Conservation (phyloP, 2,113 vertebrate genomes). For the Gobio gobio region DNA sequence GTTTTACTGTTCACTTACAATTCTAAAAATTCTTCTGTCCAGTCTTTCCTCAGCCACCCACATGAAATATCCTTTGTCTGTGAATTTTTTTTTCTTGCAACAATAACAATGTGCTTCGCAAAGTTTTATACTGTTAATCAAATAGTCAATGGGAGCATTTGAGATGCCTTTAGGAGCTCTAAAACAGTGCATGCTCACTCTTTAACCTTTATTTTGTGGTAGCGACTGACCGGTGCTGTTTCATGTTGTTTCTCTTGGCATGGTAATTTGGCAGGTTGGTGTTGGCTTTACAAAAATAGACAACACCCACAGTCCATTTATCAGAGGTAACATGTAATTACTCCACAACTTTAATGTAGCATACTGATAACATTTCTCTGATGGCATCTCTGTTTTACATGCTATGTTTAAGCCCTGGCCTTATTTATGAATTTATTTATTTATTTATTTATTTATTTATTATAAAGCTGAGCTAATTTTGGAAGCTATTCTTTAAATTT, state of each 20-base stretch:
- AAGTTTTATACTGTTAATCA: slow-evolving; percentile 61
- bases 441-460: neutral
- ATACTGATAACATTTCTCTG: slow-evolving; percentile 60
- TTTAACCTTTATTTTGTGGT: slow-evolving; percentile 59
- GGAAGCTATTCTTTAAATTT: slow-evolving; percentile 71
- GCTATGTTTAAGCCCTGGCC: slow-evolving; percentile 41
- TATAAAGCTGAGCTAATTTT: slow-evolving; percentile 42
- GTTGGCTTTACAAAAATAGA: slow-evolving; percentile 68
- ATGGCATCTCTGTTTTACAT: slow-evolving; percentile 53
- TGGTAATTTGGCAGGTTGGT: slow-evolving; percentile 64
- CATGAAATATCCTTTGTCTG: neutral
- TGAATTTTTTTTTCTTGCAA: neutral
- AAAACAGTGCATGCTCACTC: too few species aligned
- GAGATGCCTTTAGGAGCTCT: slow-evolving; percentile 17
- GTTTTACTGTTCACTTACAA: neutral
- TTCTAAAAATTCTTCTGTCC: neutral
- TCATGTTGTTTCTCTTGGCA: slow-evolving; percentile 63
- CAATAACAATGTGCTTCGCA: slow-evolving; percentile 46
- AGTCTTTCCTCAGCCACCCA: neutral
- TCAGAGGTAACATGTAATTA: slow-evolving; percentile 68
- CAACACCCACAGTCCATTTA: slow-evolving; percentile 62
- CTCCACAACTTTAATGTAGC: slow-evolving; percentile 63
- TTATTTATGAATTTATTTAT: slow-evolving; percentile 31
- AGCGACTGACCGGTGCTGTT: slow-evolving; percentile 55
- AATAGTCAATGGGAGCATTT: slow-evolving; percentile 56